Evolutionary conservation across 1,140 invertebrate genomes (phyloP).

Genomic region (Belonocnema kinseyi): DNA sequence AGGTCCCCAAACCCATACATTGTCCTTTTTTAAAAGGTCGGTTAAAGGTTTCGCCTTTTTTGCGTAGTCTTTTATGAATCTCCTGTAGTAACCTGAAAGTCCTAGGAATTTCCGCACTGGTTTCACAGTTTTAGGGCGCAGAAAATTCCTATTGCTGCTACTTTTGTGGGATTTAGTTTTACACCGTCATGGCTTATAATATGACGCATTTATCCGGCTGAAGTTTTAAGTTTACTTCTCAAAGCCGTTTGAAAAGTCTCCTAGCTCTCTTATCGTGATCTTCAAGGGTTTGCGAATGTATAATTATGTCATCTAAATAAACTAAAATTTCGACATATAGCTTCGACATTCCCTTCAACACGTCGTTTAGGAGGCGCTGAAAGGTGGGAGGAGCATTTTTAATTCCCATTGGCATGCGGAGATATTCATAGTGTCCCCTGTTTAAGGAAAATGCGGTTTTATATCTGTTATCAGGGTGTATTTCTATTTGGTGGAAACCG

Average conservation of each 20-base stretch:
- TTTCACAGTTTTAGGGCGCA: not conserved
- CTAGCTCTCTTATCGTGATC: too few relatives aligned
- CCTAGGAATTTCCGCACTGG: not conserved
- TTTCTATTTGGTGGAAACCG: not conserved
- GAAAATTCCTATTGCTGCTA: not conserved
- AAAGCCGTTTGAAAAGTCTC: too few relatives aligned
- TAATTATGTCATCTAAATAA: not conserved
- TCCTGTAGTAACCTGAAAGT: not conserved
- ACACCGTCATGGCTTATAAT: too few relatives aligned
- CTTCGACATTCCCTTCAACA: not conserved
- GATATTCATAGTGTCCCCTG: too few relatives aligned
- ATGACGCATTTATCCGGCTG: too few relatives aligned
- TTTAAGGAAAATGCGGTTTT: too few relatives aligned
- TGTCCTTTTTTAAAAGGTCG: not conserved
- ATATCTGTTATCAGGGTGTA: too few relatives aligned
- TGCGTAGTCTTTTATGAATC: not conserved
- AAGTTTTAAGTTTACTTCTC: not conserved
- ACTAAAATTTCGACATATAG: not conserved
- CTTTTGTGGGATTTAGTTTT: too few relatives aligned
- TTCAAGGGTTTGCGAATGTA: too few relatives aligned
- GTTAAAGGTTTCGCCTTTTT: not conserved
- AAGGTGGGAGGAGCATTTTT: not conserved
- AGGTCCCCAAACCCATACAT: not conserved
- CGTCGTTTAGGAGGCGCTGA: not conserved
- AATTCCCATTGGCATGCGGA: too few relatives aligned